Evolutionary conservation across 2,888 invertebrate species (phyloP), one percentile per base, ranked within the genome.

Genomic region (Ptychoptera albimana): DNA sequence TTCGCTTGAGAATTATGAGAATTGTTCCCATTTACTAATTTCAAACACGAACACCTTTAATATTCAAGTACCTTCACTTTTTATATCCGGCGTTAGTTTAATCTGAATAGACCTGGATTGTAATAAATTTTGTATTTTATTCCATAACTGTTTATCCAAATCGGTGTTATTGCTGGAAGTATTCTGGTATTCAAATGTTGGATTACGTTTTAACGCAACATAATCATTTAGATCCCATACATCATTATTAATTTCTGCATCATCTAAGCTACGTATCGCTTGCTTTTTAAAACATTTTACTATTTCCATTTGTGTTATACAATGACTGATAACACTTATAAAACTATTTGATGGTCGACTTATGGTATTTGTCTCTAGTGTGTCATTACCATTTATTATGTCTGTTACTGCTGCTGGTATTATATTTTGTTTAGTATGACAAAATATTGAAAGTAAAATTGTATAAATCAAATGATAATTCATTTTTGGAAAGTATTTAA

Each of bases 71-170:
- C 55, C 52, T 54, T 53, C 49, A 37, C 55, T 59, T 40, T 56
- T 51, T 32, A 60, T 53, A 15, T 59, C 56, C 32, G 55, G 52
- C 7, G 58, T 56, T 32, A 67, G 50, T 47, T 59, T 65, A 36
- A 69, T 54, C 48, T 64, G 66, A 12, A 71, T 50, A 3, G 61
- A 57, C 47, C 69, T 59, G 0, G 68, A 68, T 45, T 62, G 60
- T 32, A 67, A 57, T 45, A 65, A 65, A 41, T 66, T 59, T 31
- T 62, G 58, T 4, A 69, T 50, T 52, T 63, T 67, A n/a, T 61
- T 56, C 44, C 59, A 53, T 10, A 69, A 45, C 32, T 62, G 50
- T 41, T 60, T 59, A 46, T 58, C 41, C 12, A 40, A 15, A 14
- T 41, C 37, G 11, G n/a, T 30, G n/a, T 47, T 37, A 8, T 14